Base-by-base conservation (phyloP, 2,888 invertebrate genomes). In the Choristoneura rosaceana region DNA sequence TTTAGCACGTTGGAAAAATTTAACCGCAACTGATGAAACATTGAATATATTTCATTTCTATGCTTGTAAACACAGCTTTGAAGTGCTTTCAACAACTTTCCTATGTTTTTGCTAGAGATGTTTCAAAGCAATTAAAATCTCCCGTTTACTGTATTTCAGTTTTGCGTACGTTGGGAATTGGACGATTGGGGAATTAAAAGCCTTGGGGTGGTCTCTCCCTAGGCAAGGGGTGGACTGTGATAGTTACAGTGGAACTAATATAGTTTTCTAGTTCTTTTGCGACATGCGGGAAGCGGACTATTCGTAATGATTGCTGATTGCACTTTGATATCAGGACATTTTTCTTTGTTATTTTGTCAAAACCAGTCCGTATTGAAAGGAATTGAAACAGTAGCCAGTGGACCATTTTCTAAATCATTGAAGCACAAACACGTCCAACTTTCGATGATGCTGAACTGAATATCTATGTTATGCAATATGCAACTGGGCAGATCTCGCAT, bases 391-490 rank as follows among this genome's bases (percentile, higher is more conserved):
- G 17, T 59, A 59, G 43, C 45, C 43, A 45, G 45, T 33, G 14
- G n/a, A 64, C 64, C 2, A 64, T 64, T 64, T 64, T 64, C 64
- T 50, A 50, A 50, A 64, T 50, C 64, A 64, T 14, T 50, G 64
- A 12, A 50, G 47, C 64, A 47, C 50, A 63, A 50, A 63, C 62
- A 38, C 9, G 47, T 34, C 62, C 15, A 41, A 47, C 33, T 50
- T 64, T 64, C 64, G 64, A 64, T 64, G 34, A 50, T 50, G 38
- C 25, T 55, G 25, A 25, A 55, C 63, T 63, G 47, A 50, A 64
- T 64, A 64, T 64, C 64, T 50, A 50, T 64, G 34, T 64, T 64
- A 64, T 64, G 64, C 63, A 50, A 64, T n/a, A n/a, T n/a, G n/a
- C 25, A 63, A 34, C 10, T 47, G 9, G 34, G 45, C 10, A 25